These are phyloP conservation scores for Halictus quadricinctus DNA, from an alignment of 2,888 invertebrate genomes.

Conservation along the genomic window DNA sequence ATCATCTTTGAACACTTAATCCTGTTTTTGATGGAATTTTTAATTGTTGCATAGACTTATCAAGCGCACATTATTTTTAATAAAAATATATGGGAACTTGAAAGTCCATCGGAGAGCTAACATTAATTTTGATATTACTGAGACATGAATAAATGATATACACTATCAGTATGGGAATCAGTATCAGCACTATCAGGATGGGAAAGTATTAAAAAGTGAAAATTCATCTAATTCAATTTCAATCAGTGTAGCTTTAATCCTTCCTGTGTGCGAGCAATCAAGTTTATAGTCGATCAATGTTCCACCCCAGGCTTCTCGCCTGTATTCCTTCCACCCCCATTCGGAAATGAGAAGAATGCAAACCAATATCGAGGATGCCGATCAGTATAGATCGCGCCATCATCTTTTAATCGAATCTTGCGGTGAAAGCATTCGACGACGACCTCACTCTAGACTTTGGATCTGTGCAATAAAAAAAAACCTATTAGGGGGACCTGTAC, in stretches of 20 bases:
- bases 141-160: no score
- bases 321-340: neutral
- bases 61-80: no score
- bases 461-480: neutral
- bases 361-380: neutral
- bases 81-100: no score
- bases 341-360: neutral
- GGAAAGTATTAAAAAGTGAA: no score
- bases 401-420: neutral
- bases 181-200: no score
- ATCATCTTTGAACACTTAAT: no score
- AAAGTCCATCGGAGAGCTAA: no score
- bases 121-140: no score
- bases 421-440: neutral
- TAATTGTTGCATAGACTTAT: no score
- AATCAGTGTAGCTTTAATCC: neutral
- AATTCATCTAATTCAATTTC: no score
- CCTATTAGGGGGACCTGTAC: neutral
- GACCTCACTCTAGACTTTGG: neutral
- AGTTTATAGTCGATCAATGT: neutral
- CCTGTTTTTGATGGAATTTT: no score
- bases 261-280: neutral
- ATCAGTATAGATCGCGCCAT: neutral
- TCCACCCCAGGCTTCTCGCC: neutral
- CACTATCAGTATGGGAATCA: no score